These are phyloP conservation scores for Numenius phaeopus DNA, from an alignment of 2,797 vertebrate species.

Conservation along the genomic window DNA sequence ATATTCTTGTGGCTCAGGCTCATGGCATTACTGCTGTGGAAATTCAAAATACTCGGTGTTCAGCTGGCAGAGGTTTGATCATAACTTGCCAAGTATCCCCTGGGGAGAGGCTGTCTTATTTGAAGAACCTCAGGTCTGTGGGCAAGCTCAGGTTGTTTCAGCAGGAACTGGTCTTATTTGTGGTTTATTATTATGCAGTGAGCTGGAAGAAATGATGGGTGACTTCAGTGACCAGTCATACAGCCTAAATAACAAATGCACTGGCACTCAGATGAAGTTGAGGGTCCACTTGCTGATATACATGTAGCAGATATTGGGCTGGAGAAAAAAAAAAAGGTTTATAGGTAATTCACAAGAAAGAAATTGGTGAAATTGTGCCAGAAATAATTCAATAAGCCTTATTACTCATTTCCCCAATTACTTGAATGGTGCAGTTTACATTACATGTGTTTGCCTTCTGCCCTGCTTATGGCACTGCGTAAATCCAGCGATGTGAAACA, in stretches of 20 bases:
- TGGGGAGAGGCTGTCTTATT: conserved; percentile 21
- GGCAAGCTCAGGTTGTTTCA: conserved; percentile 24
- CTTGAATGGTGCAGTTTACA: background rate
- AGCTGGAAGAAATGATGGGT: conserved; percentile 37
- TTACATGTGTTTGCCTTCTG: background rate
- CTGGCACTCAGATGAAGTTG: background rate
- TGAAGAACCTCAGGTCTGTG: conserved; percentile 44
- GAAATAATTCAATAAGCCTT: background rate
- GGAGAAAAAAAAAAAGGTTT: background rate
- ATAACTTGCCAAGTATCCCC: background rate
- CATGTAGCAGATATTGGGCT: background rate
- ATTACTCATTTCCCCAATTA: background rate
- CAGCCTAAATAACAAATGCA: conserved; percentile 1
- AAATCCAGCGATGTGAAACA: background rate
- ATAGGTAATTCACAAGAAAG: background rate
- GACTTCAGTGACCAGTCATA: background rate
- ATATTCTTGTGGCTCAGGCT: background rate
- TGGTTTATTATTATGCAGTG: conserved; percentile 34
- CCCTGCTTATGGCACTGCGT: background rate
- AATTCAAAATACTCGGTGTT: background rate
- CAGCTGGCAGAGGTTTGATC: conserved; percentile 17
- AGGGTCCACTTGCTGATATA: background rate
- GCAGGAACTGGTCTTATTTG: conserved; percentile 41
- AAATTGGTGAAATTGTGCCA: background rate
- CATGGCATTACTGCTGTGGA: background rate